A percentile compares a stretch with the other conserved stretches of the same genome.
phyloP scores from a whole-genome alignment of 2,113 vertebrate species.

The Galeopterus variegatus region DNA sequence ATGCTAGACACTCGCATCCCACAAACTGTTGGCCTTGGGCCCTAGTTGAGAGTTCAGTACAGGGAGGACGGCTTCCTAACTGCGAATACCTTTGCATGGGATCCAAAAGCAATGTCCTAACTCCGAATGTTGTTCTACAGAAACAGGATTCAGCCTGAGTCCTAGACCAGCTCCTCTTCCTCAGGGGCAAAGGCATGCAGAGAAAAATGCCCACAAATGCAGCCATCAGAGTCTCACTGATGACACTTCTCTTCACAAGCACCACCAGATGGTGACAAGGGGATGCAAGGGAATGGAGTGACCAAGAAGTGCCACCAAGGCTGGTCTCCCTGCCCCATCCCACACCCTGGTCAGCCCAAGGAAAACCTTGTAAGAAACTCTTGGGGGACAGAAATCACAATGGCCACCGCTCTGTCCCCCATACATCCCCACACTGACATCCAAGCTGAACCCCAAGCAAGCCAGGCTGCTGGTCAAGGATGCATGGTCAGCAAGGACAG shows the following conservation, averaged over 20 bases:
- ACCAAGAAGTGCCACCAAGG: background rate
- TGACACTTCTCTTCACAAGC: fast-evolving
- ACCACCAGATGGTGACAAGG: background rate
- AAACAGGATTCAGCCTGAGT: background rate
- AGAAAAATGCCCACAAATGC: fast-evolving
- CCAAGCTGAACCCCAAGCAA: background rate
- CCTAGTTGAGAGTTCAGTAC: background rate
- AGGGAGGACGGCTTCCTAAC: background rate
- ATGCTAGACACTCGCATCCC: too few relatives aligned
- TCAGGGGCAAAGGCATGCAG: fast-evolving
- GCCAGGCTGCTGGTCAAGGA: background rate
- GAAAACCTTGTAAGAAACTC: background rate
- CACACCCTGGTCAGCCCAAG: background rate
- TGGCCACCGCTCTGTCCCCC: background rate
- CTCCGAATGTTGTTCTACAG: background rate
- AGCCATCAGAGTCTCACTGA: fast-evolving
- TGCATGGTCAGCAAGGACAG: fast-evolving
- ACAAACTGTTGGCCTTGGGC: background rate
- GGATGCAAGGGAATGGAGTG: fast-evolving
- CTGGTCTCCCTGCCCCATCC: background rate
- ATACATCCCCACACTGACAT: background rate
- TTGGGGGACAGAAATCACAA: background rate
- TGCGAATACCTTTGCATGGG: background rate
- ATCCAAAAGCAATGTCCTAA: background rate
- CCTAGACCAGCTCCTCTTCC: background rate